phyloP scores from a whole-genome alignment of 2,113 vertebrate species.

The Percina caprodes region DNA sequence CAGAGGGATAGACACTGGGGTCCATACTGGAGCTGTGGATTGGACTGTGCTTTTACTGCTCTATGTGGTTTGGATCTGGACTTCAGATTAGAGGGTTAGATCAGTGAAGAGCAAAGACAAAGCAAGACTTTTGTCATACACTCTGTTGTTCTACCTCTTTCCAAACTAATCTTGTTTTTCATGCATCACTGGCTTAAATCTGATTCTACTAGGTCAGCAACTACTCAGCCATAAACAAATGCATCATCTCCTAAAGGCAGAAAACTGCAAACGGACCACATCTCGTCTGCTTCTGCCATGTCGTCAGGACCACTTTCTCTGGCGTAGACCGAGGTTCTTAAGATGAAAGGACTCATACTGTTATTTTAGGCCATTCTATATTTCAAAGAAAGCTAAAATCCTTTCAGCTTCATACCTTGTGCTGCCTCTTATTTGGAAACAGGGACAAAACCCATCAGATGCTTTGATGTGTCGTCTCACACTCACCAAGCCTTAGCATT shows the following conservation, averaged over 20 bases:
- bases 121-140: neutral
- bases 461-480: slow-evolving; percentile 51
- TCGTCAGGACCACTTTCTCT: neutral
- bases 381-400: slow-evolving; percentile 49
- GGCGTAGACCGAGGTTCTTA: slow-evolving; percentile 19
- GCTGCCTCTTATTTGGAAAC: neutral
- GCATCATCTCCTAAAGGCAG: slow-evolving; percentile 40
- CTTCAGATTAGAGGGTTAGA: slow-evolving; percentile 1
- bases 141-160: slow-evolving; percentile 4
- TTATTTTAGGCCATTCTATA: slow-evolving; percentile 38
- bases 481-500: neutral
- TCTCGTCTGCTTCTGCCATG: slow-evolving; percentile 32
- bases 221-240: slow-evolving; percentile 44
- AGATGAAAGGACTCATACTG: slow-evolving; percentile 31
- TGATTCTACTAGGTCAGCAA: slow-evolving; percentile 48
- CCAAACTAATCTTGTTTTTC: slow-evolving; percentile 25
- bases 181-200: slow-evolving; percentile 35
- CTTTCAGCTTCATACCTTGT: neutral
- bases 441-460: neutral
- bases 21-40: slow-evolving; percentile 30
- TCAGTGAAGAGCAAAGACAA: slow-evolving; percentile 17
- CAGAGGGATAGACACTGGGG: slow-evolving; percentile 8
- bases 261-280: slow-evolving; percentile 28
- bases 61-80: slow-evolving; percentile 22
- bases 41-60: slow-evolving; percentile 22